Evolutionary conservation across 1,140 invertebrate species (phyloP).

Genomic region (Drosophila murphyi): DNA sequence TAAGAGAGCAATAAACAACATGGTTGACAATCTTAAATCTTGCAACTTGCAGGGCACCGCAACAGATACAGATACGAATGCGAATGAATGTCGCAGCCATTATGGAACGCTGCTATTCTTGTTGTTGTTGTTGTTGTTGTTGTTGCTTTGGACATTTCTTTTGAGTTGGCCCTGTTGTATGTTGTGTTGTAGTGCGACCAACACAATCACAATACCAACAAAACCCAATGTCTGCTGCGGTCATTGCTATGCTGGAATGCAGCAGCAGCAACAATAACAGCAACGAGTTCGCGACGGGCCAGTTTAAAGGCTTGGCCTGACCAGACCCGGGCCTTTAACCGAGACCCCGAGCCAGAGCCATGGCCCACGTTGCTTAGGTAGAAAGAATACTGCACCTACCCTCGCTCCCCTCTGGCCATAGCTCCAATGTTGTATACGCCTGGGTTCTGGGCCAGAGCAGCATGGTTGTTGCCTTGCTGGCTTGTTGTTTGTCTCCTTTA

Average conservation of each 20-base stretch:
- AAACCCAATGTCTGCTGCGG: conserved; percentile 70
- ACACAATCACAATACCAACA: conserved; percentile 54
- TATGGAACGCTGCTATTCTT: conserved; percentile 52
- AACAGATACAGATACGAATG: conserved; percentile 72
- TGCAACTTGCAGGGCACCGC: conserved; percentile 67
- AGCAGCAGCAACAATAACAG: conserved; percentile 36
- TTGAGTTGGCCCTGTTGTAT: conserved; percentile 36
- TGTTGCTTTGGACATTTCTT: conserved; percentile 58
- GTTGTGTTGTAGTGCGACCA: conserved; percentile 20
- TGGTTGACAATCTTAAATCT: conserved; percentile 83
- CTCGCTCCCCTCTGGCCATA: not conserved
- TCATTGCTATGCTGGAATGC: conserved; percentile 80
- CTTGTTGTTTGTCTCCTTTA: conserved; percentile 81
- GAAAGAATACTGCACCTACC: conserved; percentile 37
- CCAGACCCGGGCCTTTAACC: conserved; percentile 20
- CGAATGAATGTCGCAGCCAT: conserved; percentile 82
- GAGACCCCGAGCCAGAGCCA: conserved; percentile 26
- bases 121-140: conserved; percentile 34
- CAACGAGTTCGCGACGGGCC: conserved; percentile 37
- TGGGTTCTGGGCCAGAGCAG: conserved; percentile 22
- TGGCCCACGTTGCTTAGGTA: conserved; percentile 57
- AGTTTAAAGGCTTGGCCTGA: conserved; percentile 69
- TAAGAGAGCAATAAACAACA: conserved; percentile 82
- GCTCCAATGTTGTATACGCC: conserved; percentile 28
- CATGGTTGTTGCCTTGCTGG: conserved; percentile 23